phyloP scores from a whole-genome alignment of 2,797 vertebrate genomes.

The Valencia hispanica region DNA sequence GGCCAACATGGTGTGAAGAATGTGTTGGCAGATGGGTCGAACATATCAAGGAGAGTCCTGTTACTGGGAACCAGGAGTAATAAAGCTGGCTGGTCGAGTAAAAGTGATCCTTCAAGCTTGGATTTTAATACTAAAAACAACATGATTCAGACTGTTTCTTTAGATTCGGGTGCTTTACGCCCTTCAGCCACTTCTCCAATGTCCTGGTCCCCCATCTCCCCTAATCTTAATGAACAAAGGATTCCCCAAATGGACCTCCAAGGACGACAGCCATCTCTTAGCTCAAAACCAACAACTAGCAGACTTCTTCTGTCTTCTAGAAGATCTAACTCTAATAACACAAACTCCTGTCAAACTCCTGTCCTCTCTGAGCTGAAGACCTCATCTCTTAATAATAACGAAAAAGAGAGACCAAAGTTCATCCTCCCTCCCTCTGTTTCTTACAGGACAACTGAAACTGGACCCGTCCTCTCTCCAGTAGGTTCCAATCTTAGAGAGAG shows the following conservation, averaged over 20 bases:
- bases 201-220: conserved; percentile 37
- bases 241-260: conserved; percentile 51
- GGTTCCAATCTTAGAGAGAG: conserved; percentile 40
- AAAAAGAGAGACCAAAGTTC: conserved; percentile 39
- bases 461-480: conserved; percentile 18
- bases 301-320: conserved; percentile 79
- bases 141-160: conserved; percentile 55
- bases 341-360: conserved; percentile 33
- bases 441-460: conserved; percentile 32
- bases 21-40: conserved; percentile 27
- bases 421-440: conserved; percentile 48
- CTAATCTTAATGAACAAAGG: conserved; percentile 47
- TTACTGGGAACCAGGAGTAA: conserved; percentile 51
- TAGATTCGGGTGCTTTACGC: conserved; percentile 45
- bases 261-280: conserved; percentile 50
- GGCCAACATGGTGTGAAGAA: conserved; percentile 42
- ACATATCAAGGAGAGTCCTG: conserved; percentile 42
- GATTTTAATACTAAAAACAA: conserved; percentile 54
- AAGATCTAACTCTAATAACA: conserved; percentile 57
- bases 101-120: conserved; percentile 60
- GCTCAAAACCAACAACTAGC: conserved; percentile 79
- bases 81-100: conserved; percentile 66
- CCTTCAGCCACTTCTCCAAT: conserved; percentile 20
- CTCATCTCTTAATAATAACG: conserved; percentile 36
- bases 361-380: conserved; percentile 37